Conservation (phyloP, 1,140 invertebrate genomes). For the Drosophila trapezifrons region DNA sequence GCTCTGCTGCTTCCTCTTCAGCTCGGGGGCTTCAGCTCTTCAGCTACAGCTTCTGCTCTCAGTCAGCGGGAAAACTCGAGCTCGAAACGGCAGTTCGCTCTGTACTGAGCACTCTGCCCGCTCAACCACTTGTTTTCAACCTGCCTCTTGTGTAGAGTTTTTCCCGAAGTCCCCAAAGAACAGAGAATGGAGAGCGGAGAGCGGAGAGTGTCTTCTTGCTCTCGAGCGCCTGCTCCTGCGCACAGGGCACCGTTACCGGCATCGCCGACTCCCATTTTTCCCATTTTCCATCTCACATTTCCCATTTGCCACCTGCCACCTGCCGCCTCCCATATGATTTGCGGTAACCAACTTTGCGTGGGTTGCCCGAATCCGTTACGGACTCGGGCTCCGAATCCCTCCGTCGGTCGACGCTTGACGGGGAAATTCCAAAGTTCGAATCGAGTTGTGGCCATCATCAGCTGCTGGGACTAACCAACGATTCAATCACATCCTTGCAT, state of each 20-base stretch:
- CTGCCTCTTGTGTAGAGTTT: constrained; percentile 53
- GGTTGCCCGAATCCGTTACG: constrained; percentile 9
- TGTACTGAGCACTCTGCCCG: constrained; percentile 63
- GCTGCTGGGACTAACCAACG: constrained; percentile 11
- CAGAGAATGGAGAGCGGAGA: not conserved
- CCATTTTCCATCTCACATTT: constrained; percentile 18
- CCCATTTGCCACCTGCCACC: not conserved
- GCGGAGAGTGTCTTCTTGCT: constrained; percentile 5
- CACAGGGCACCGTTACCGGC: constrained; percentile 36
- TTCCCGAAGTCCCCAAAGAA: constrained; percentile 31
- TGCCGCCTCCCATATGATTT: constrained; percentile 41
- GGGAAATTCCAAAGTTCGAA: constrained; percentile 44
- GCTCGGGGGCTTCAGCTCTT: constrained; percentile 32
- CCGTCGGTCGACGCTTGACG: constrained; percentile 3
- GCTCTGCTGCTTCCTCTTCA: constrained; percentile 43
- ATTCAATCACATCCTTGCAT: constrained; percentile 15
- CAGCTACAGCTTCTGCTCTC: constrained; percentile 54
- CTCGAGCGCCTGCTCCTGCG: constrained; percentile 32
- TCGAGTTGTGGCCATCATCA: constrained; percentile 55
- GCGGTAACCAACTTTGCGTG: constrained; percentile 28
- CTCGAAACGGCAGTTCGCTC: constrained; percentile 75
- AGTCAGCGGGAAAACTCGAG: constrained; percentile 55
- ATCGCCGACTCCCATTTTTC: constrained; percentile 29
- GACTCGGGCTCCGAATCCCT: constrained; percentile 10
- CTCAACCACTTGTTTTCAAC: constrained; percentile 84